Conservation (phyloP, 2,113 vertebrate species). For the Sceloporus undulatus region DNA sequence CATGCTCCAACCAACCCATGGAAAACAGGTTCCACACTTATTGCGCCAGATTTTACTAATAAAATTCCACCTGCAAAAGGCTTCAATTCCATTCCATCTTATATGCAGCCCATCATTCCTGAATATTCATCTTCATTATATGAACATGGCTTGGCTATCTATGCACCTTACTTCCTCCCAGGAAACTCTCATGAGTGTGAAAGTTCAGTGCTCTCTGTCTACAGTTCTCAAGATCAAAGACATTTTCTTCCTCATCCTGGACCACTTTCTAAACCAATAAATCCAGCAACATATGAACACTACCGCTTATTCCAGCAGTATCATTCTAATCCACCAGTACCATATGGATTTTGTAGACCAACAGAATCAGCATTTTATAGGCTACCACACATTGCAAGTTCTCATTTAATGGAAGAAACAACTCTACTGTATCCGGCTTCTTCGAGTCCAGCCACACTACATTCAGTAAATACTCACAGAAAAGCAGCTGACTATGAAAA, state of each 20-base stretch:
- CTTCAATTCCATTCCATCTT: constrained; percentile 79
- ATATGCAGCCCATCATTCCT: constrained; percentile 78
- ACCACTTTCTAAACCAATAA: constrained; percentile 77
- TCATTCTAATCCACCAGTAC: constrained; percentile 79
- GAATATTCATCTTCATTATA: constrained; percentile 88
- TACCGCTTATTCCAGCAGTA: constrained; percentile 86
- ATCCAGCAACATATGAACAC: constrained; percentile 79
- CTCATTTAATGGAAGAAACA: constrained; percentile 78
- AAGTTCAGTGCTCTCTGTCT: constrained; percentile 75
- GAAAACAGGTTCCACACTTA: constrained; percentile 78
- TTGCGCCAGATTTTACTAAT: constrained; percentile 77
- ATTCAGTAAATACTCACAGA: constrained; percentile 71
- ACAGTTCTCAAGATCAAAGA: constrained; percentile 85
- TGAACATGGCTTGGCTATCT: constrained; percentile 83
- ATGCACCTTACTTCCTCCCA: constrained; percentile 83
- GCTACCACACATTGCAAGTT: constrained; percentile 76
- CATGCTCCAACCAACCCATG: constrained; percentile 81
- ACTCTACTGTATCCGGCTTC: constrained; percentile 78
- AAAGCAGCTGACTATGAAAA: constrained; percentile 75
- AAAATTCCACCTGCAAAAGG: constrained; percentile 78
- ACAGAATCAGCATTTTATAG: constrained; percentile 79
- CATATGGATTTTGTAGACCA: constrained; percentile 86
- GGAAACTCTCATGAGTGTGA: constrained; percentile 76
- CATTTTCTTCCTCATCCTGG: constrained; percentile 84
- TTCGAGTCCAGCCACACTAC: constrained; percentile 72